Conservation (phyloP, 2,888 invertebrate genomes). For the Eupithecia dodoneata region DNA sequence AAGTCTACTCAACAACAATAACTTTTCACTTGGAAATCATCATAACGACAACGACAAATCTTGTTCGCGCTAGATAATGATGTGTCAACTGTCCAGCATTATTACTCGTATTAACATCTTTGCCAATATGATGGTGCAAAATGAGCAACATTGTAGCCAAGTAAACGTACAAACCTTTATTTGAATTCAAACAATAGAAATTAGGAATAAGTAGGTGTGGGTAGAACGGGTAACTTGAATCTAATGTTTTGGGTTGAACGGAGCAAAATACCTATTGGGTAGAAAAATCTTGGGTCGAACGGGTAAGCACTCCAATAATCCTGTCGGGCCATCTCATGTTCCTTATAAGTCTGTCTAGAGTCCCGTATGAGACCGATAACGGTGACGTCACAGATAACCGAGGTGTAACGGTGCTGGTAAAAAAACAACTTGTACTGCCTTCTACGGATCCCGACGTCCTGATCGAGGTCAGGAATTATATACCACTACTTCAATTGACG, state of each 20-base stretch:
- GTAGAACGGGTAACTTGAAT: too few species aligned
- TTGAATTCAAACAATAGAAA: too few species aligned
- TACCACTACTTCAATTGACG: slow-evolving; percentile 5
- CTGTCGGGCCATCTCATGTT: background rate
- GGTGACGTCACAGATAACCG: slow-evolving; percentile 45
- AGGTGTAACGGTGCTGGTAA: slow-evolving; percentile 47
- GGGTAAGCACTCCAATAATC: background rate
- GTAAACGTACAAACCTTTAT: background rate
- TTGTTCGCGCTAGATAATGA: background rate
- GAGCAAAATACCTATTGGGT: too few species aligned
- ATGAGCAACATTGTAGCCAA: background rate
- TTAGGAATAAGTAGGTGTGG: too few species aligned
- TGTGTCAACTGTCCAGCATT: background rate
- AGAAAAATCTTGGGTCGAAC: too few species aligned
- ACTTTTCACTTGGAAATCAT: background rate
- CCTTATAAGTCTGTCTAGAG: slow-evolving; percentile 13
- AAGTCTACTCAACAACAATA: too few species aligned
- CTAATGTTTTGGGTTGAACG: too few species aligned
- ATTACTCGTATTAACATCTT: background rate
- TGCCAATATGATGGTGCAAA: background rate
- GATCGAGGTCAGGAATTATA: slow-evolving; percentile 15
- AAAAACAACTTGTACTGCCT: slow-evolving; percentile 46
- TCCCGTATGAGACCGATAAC: slow-evolving; percentile 34
- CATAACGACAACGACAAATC: background rate
- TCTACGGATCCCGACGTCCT: slow-evolving; percentile 36